Base-by-base conservation (phyloP, 2,113 vertebrate species). In the Ctenomys sociabilis region DNA sequence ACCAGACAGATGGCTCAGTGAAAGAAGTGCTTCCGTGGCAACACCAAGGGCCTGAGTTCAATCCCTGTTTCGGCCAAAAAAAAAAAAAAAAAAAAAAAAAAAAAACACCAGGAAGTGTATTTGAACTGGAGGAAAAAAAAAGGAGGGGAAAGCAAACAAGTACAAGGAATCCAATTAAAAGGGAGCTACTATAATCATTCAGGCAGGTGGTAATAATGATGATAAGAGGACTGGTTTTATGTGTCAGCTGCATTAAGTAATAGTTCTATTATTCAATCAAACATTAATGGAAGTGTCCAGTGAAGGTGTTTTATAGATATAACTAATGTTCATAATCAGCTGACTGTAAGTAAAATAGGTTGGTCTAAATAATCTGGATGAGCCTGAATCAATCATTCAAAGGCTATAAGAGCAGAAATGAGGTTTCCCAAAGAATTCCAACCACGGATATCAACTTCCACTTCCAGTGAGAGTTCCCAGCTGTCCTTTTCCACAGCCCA, bases 391-490 rank as follows among this genome's bases (percentile, higher is more conserved):
- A 49, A 89, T 92, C 75, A 14, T 28, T 88, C 45, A 91, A 91
- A 64, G 80, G 32, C 59, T 63, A 21, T 30, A 66, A 85, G 14
- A 81, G 64, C 59, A 96, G 32, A 88, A 92, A 63, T 49, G 49
- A 75, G 12, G 16, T 91, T 96, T 70, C n/a, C 52, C 61, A 83
- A 96, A 22, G 84, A 88, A 91, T 77, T 78, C n/a, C 13, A 84
- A 80, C 35, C 43, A 43, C 61, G 68, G 22, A 63, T 61, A 49
- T 7, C 68, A 87, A 35, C 57, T 35, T 77, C 28, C 14, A 30
- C 7, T 81, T 26, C 64, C 54, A n/a, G 43, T 40, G 28, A 84
- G 59, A 68, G 49, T 68, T 85, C 21, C n/a, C 68, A 82, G 40
- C 40, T 61, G 24, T 77, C 77, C 19, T 75, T 66, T 26, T 43